Percentiles rank a stretch among this genome's conserved stretches.
Evolutionary conservation across 2,113 vertebrate genomes (phyloP).

Genomic region (Syrrhaptes paradoxus): DNA sequence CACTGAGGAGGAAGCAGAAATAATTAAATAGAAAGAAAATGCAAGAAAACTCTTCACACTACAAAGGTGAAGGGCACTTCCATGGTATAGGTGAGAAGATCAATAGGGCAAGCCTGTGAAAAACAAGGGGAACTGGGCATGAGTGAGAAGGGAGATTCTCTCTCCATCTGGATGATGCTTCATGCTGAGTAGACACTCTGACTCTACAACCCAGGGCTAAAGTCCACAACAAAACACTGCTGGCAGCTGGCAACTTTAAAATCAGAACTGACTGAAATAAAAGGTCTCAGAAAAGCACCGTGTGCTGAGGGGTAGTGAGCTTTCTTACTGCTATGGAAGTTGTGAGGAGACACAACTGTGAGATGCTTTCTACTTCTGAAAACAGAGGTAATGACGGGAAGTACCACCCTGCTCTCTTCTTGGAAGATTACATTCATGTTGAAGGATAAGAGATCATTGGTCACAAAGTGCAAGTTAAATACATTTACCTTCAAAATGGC

Average conservation of each 20-base stretch:
- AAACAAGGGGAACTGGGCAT: background rate
- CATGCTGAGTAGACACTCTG: background rate
- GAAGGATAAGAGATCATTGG: background rate
- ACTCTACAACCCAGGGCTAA: background rate
- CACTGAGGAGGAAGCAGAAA: background rate
- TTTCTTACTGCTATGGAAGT: background rate
- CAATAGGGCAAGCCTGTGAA: background rate
- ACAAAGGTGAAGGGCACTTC: background rate
- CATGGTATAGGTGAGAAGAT: accelerated
- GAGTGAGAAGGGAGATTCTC: background rate
- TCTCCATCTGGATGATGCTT: background rate
- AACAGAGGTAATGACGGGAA: background rate
- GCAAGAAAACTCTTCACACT: background rate
- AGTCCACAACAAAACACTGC: background rate
- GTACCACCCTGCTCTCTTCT: background rate
- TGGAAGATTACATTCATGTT: background rate
- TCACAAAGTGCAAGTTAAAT: background rate
- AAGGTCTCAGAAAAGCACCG: background rate
- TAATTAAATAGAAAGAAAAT: background rate
- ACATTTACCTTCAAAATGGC: background rate
- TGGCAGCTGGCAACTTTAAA: background rate
- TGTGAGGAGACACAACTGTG: background rate
- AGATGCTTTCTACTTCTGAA: background rate
- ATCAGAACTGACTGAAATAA: background rate
- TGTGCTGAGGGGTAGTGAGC: accelerated